phyloP scores from a whole-genome alignment of 2,888 invertebrate genomes.

The Agonopterix subpropinquella region DNA sequence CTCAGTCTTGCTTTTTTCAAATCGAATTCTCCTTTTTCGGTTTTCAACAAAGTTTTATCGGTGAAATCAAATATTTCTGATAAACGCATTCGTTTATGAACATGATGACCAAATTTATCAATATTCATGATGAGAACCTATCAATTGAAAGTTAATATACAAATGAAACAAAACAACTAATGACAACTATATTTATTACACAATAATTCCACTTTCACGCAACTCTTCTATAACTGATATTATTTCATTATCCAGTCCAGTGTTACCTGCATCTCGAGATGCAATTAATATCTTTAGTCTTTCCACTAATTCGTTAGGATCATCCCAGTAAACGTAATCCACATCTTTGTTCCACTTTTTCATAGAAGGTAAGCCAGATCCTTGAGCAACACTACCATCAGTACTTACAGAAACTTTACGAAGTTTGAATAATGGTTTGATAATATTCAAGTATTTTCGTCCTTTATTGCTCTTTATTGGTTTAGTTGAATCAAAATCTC shows the following conservation, averaged over 20 bases:
- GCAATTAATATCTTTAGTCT: conserved; percentile 15
- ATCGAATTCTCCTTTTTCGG: background rate
- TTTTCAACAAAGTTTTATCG: background rate
- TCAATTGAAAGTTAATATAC: too few species aligned
- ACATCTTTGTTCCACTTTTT: conserved; percentile 6
- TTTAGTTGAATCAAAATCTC: too few species aligned
- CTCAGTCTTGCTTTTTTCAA: too few species aligned
- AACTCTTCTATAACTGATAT: conserved; percentile 27
- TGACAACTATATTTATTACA: too few species aligned
- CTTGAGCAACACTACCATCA: background rate
- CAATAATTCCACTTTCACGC: conserved; percentile 16
- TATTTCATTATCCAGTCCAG: too few species aligned
- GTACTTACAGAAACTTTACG: background rate
- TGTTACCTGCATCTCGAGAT: conserved; percentile 17
- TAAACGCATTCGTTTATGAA: background rate
- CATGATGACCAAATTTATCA: too few species aligned
- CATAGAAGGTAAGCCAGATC: conserved; percentile 8
- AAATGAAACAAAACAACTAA: too few species aligned
- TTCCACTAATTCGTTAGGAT: conserved; percentile 19
- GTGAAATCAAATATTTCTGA: background rate
- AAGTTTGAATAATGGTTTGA: too few species aligned
- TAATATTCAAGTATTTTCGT: too few species aligned
- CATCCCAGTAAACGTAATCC: conserved; percentile 20
- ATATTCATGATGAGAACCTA: too few species aligned
- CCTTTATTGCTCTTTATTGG: too few species aligned